Evolutionary conservation across 92 coral and sea anemone genomes (phyloP), one percentile per base, ranked within the genome.

Genomic region (Pocillopora meandrina): DNA sequence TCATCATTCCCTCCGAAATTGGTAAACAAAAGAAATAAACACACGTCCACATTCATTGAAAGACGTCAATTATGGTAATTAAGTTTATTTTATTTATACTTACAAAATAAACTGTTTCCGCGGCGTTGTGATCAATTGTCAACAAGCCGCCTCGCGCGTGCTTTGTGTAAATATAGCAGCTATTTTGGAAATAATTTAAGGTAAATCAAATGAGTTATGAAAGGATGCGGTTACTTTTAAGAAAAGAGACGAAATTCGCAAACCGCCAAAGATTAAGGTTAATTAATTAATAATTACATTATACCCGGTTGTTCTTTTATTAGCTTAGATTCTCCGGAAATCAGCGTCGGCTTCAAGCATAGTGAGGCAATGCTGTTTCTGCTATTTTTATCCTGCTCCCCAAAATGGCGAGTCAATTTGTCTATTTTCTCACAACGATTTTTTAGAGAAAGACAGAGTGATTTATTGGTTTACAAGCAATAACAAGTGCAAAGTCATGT

Each of bases 281-380:
- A 62, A 36, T 12, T 77, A 15, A 70, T 33, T 3, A 42, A 3
- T 70, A 35, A 36, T 70, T 70, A 55, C 74, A 70, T 70, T 70
- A 70, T 70, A 70, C 20, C 74, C 3, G 15, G 56, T 70, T 49
- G 56, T 17, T 16, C 9, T 17, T 0, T 70, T 12, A 12, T 70
- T 14, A 18, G 74, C 74, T 36, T 36, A 70, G 21, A 17, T 13
- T 11, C 74, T 70, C 74, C 56, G 74, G 74, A 70, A 70, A 70
- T 55, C 4, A 33, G 13, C 56, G 23, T n/a, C 23, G 74, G 47
- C 42, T 70, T 6, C 12, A 20, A 55, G 15, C 42, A 55, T 76
- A 23, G 56, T 14, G 56, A 59, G 31, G 19, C 80, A 76, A 60
- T 31, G 23, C 67, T 5, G 12, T n/a, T 15, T 26, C 6, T 21